These are phyloP conservation scores for Poeciliopsis gracilis DNA, from an alignment of 2,797 vertebrate species.

Conservation along the genomic window DNA sequence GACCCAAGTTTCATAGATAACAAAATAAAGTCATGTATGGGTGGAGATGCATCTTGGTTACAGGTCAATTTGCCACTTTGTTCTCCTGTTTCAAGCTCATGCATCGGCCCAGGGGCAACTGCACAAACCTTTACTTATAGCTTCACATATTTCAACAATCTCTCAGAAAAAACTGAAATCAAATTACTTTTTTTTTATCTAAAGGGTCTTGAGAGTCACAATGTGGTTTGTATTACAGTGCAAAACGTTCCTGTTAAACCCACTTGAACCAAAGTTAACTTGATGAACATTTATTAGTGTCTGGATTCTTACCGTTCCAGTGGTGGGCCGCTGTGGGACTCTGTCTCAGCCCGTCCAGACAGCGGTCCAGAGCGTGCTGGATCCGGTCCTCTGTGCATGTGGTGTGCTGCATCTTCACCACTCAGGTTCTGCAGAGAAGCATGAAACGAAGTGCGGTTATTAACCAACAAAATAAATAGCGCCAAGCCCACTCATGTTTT, in stretches of 20 bases:
- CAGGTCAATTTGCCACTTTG: background rate
- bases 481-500: constrained; percentile 15
- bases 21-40: background rate
- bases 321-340: constrained; percentile 75
- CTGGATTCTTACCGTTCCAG: constrained; percentile 87
- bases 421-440: constrained; percentile 80
- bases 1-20: background rate
- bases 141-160: background rate
- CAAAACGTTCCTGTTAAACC: background rate
- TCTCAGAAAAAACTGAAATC: background rate
- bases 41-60: background rate
- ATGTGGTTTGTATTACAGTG: background rate
- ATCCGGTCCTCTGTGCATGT: constrained; percentile 98
- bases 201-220: background rate
- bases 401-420: constrained; percentile 96
- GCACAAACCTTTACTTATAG: background rate
- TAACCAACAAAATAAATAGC: background rate
- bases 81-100: background rate
- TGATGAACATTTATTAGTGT: background rate
- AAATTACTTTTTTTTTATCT: background rate
- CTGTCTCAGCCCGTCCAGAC: constrained; percentile 90
- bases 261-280: background rate
- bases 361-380: constrained; percentile 93
- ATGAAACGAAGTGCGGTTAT: constrained; percentile 9
- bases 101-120: background rate